Conservation (phyloP, 2,888 invertebrate genomes). For the Hypolimnas misippus region DNA sequence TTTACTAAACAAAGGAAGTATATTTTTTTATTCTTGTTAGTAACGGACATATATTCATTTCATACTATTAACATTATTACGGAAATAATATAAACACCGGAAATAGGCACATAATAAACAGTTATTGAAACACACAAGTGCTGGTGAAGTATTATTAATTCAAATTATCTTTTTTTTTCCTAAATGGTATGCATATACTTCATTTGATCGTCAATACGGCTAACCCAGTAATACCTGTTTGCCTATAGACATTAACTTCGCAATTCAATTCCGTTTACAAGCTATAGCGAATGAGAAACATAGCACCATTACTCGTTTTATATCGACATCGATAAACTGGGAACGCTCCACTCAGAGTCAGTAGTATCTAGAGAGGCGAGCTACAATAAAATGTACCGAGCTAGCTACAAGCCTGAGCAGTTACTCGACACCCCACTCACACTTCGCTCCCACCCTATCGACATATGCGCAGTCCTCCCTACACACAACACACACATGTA, state of each 20-base stretch:
- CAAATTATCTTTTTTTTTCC: not conserved
- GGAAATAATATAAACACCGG: too few species aligned
- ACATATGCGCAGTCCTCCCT: constrained; percentile 73
- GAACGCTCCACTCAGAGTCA: constrained; percentile 58
- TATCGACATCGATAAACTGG: constrained; percentile 76
- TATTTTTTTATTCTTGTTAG: too few species aligned
- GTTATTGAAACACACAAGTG: too few species aligned
- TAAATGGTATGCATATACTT: not conserved
- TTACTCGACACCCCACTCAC: constrained; percentile 65
- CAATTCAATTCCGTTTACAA: constrained; percentile 55
- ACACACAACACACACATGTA: constrained; percentile 54
- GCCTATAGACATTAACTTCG: constrained; percentile 53
- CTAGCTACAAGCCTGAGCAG: constrained; percentile 82
- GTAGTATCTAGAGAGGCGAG: constrained; percentile 79
- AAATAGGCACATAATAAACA: too few species aligned
- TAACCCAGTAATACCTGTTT: not conserved
- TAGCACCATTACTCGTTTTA: constrained; percentile 65
- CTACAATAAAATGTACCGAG: constrained; percentile 83
- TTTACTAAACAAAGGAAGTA: too few species aligned
- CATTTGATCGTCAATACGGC: not conserved
- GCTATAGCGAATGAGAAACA: constrained; percentile 57
- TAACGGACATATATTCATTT: too few species aligned
- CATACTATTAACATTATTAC: too few species aligned
- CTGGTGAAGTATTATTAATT: not conserved
- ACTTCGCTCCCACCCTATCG: constrained; percentile 48